Percentiles rank a stretch among this genome's conserved stretches.
Evolutionary conservation across 2,113 vertebrate species (phyloP).

Genomic region (Vulpes ferrilata): DNA sequence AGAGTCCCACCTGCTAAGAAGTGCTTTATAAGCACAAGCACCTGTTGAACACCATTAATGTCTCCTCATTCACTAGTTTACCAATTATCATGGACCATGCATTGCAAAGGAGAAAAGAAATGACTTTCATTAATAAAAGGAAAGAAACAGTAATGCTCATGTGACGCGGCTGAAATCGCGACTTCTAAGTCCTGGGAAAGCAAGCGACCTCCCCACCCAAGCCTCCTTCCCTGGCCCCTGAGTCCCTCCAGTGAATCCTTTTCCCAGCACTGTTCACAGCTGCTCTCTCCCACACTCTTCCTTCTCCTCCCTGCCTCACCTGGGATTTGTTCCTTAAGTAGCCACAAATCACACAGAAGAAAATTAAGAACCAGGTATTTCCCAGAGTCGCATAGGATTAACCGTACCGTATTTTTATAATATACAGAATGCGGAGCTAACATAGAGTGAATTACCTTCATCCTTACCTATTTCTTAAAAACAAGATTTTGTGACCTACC

Average conservation of each 20-base stretch:
- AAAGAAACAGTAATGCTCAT: not conserved
- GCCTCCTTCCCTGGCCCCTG: no score
- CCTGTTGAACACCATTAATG: not conserved
- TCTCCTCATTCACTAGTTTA: not conserved
- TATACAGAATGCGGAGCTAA: constrained; percentile 20
- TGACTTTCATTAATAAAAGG: not conserved
- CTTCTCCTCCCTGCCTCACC: not conserved
- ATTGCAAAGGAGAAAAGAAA: constrained; percentile 34
- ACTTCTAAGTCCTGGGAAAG: not conserved
- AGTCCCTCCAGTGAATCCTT: not conserved
- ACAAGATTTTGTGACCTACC: constrained; percentile 23
- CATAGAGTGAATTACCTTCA: not conserved
- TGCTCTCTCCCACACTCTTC: not conserved
- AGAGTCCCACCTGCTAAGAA: not conserved
- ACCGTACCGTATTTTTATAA: not conserved
- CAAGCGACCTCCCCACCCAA: fast-evolving
- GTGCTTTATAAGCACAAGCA: not conserved
- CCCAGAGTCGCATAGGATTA: not conserved
- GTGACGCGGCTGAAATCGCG: not conserved
- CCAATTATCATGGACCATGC: not conserved
- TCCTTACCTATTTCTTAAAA: constrained; percentile 53
- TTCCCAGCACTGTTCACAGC: not conserved
- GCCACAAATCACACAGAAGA: not conserved
- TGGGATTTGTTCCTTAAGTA: not conserved
- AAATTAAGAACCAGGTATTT: constrained; percentile 26